These are phyloP conservation scores for Harmothoe impar DNA, from an alignment of 2,888 invertebrate species.

Conservation along the genomic window DNA sequence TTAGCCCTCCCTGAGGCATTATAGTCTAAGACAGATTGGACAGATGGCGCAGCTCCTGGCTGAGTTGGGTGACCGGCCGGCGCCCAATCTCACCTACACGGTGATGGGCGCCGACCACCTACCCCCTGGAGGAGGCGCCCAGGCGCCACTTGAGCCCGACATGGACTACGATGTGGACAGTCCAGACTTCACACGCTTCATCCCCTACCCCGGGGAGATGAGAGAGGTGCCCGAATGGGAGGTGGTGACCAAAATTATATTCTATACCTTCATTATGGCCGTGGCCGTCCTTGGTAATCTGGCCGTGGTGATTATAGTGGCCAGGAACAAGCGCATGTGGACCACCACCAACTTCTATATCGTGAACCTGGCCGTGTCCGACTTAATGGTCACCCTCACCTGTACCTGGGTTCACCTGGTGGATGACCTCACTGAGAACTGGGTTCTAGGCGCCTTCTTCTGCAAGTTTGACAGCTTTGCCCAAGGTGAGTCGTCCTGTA, in stretches of 20 bases:
- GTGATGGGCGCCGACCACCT: neutral
- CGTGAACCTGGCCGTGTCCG: constrained; percentile 66
- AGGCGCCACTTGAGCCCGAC: neutral
- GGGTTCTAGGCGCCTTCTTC: constrained; percentile 88
- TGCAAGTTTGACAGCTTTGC: constrained; percentile 91
- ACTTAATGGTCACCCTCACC: constrained; percentile 64
- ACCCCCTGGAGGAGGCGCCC: neutral
- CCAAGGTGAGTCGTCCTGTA: constrained; percentile 87
- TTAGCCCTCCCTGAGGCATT: too few relatives aligned
- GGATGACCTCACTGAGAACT: constrained; percentile 91
- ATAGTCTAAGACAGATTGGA: neutral
- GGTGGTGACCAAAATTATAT: constrained; percentile 59
- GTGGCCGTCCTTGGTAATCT: constrained; percentile 64
- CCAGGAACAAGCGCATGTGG: constrained; percentile 64
- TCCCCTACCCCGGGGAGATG: constrained; percentile 60
- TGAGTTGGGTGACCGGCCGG: neutral
- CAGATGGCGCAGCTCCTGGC: constrained; percentile 15
- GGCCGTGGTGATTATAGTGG: constrained; percentile 62
- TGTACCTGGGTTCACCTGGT: constrained; percentile 91
- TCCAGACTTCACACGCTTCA: constrained; percentile 36
- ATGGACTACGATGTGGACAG: constrained; percentile 40
- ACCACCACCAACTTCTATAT: constrained; percentile 66
- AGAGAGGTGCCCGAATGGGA: constrained; percentile 63
- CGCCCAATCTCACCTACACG: constrained; percentile 45
- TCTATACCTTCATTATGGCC: constrained; percentile 62